Evolutionary conservation across 2,113 vertebrate genomes (phyloP).

Genomic region (Corythornis vintsioides): DNA sequence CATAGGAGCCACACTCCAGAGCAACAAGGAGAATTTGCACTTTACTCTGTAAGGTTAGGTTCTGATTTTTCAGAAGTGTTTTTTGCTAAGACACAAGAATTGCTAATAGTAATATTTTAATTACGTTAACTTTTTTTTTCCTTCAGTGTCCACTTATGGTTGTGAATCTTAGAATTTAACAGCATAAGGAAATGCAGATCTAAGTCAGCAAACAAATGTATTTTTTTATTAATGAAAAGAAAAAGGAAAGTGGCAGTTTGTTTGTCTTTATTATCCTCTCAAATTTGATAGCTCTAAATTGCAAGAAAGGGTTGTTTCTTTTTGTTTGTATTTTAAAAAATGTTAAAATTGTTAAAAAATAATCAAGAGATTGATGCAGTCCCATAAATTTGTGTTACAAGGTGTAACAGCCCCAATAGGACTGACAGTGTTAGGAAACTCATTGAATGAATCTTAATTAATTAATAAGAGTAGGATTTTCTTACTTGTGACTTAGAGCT

Average conservation of each 20-base stretch:
- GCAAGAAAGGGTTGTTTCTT: neutral
- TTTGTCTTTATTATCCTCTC: conserved; percentile 4
- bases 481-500: neutral
- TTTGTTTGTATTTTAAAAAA: neutral
- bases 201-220: neutral
- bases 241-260: neutral
- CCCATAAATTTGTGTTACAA: neutral
- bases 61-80: neutral
- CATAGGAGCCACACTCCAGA: neutral
- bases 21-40: neutral
- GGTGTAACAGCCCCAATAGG: neutral
- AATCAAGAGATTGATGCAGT: neutral
- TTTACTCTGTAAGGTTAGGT: neutral
- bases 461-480: neutral
- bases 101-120: neutral
- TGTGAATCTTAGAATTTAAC: neutral
- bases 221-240: conserved; percentile 1
- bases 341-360: too few species aligned
- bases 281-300: neutral
- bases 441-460: neutral
- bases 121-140: neutral
- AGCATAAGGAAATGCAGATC: neutral
- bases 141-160: neutral
- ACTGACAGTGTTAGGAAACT: neutral
- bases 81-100: neutral